Evolutionary conservation across 2,113 vertebrate genomes (phyloP).

Genomic region (Oxyruncus cristatus): DNA sequence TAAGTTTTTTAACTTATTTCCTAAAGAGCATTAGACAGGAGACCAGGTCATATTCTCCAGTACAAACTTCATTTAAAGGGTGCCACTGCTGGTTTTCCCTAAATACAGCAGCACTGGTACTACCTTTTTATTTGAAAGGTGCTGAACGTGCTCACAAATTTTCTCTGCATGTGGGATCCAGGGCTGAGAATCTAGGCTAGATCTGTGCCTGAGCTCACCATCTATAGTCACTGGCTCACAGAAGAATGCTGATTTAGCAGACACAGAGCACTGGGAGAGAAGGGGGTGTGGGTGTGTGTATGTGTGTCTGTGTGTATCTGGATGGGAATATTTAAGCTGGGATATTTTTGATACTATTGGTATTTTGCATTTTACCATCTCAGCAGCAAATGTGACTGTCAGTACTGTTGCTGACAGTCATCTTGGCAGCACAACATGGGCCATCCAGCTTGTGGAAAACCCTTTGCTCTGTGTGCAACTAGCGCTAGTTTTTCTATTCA

Average conservation of each 20-base stretch:
- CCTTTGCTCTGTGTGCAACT: neutral
- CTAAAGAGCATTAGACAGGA: neutral
- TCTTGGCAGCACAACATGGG: neutral
- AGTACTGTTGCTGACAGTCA: neutral
- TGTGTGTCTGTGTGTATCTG: neutral
- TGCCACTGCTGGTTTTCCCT: neutral
- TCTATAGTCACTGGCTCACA: neutral
- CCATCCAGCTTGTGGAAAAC: neutral
- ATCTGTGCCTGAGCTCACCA: neutral
- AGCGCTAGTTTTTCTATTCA: neutral
- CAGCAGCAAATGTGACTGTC: neutral
- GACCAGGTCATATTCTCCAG: neutral
- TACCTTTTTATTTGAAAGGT: neutral
- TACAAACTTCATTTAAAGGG: neutral
- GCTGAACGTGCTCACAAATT: neutral
- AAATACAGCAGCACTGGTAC: neutral
- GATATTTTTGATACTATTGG: neutral
- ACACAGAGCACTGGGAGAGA: neutral
- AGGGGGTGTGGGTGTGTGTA: neutral
- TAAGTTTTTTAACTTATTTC: neutral
- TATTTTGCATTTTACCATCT: neutral
- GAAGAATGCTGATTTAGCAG: neutral
- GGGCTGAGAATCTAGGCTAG: neutral
- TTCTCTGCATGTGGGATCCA: neutral
- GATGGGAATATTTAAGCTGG: neutral